Evolutionary conservation across 1,140 invertebrate species (phyloP), one percentile per base, ranked within the genome.

Genomic region (Hermetia illucens): DNA sequence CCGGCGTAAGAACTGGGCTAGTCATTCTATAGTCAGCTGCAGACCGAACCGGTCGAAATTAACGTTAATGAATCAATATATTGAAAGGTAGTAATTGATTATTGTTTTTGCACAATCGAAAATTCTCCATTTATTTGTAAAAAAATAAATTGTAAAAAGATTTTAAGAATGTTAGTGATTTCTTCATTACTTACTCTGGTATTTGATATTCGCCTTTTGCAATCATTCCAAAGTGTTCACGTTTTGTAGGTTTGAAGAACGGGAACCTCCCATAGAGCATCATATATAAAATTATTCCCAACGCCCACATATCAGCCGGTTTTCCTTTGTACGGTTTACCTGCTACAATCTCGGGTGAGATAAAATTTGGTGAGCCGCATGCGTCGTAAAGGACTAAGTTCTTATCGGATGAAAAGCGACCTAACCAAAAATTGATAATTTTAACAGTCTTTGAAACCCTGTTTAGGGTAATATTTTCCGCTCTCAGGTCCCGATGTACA

Each of bases 181-280:
- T 44, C 41, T 19, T 21, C 21, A 38, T 29, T 42, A 58, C 62
- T 61, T 66, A 77, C 74, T 62, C 65, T 33, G 77, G 79, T 44
- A 81, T 72, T 12, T 62, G 62, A 52, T 72, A 81, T 43, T 77
- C 74, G 6, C 70, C 75, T 24, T 69, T 58, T 62, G 76, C 79
- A 21, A 87, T 87, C 53, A 84, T 80, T 43, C 72, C 72, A 51
- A 86, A 87, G n/a, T 87, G 61, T 57, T 83, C 77, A 9, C 77
- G 74, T 3, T 82, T 74, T 47, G 70, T 75, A 24, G 71, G 76
- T 53, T 87, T 81, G 53, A 83, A 87, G 64, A 87, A 89, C 0
- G 83, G 84, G 56, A 87, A 85, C 59, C 85, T 79, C n/a, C 82
- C 82, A 57, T 82, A 87, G 3, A 89, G 62, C 81, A 87, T 86